Evolutionary conservation across 2,797 vertebrate species (phyloP).

Genomic region (Pseudomugil tenellus): DNA sequence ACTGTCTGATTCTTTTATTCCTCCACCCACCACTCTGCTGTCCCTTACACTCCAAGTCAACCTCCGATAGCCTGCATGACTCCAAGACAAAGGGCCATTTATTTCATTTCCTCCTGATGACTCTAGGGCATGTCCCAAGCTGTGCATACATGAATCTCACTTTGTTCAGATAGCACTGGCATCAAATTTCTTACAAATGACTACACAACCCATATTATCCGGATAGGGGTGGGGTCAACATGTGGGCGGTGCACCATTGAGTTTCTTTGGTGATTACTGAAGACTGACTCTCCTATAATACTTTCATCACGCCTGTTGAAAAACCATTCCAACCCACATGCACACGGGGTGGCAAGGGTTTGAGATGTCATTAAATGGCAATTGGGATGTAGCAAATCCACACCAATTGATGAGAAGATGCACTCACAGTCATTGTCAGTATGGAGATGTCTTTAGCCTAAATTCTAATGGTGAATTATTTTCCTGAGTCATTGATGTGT

Average conservation of each 20-base stretch:
- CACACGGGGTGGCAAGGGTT: constrained; percentile 6
- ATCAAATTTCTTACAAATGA: constrained; percentile 18
- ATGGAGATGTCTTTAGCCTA: background rate
- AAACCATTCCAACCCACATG: constrained; percentile 37
- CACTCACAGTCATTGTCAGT: constrained; percentile 19
- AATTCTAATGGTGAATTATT: constrained; percentile 14
- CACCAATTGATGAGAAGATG: constrained; percentile 23
- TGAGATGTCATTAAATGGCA: constrained; percentile 47
- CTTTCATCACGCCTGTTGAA: constrained; percentile 54
- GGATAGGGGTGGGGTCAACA: constrained; percentile 21
- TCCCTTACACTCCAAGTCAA: background rate
- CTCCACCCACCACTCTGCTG: constrained; percentile 1
- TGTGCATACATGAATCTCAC: constrained; percentile 33
- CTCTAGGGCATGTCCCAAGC: constrained; percentile 36
- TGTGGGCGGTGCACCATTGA: constrained; percentile 35
- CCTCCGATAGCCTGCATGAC: constrained; percentile 23
- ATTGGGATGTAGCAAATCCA: background rate
- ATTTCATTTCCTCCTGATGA: constrained; percentile 35
- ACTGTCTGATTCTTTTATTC: constrained; percentile 19
- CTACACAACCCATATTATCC: constrained; percentile 10
- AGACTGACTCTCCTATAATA: constrained; percentile 47
- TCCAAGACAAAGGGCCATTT: constrained; percentile 29
- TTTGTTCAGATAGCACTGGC: constrained; percentile 19
- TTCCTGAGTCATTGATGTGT: background rate
- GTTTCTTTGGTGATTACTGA: constrained; percentile 36